Evolutionary conservation across 2,113 vertebrate genomes (phyloP), one percentile per base, ranked within the genome.

Genomic region (Merops nubicus): DNA sequence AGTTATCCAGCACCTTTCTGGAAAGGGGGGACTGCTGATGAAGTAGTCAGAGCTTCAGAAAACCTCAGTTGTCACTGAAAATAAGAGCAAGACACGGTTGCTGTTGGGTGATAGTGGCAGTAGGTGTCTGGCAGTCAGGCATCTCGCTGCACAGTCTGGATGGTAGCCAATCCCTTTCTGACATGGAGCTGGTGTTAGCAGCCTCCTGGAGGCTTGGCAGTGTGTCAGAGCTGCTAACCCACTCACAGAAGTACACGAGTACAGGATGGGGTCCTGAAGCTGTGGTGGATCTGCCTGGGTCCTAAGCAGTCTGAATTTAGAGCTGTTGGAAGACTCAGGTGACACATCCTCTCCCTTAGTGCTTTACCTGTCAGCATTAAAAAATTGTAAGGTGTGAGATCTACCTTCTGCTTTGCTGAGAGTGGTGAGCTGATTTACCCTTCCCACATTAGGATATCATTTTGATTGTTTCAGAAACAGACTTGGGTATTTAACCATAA

Each of bases 71-170:
- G 33, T 22, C 57, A 45, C 26, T 72, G 70, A 48, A 88, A 82
- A 74, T 42, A 45, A 42, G 64, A 73, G 43, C 54, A 64, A 64
- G 68, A 18, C 31, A 15, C 19, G 1, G 1, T 31, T 0, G 0
- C 47, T 67, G 8, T 22, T 67, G 47, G 31, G 21, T 8, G 2
- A 15, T 15, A 26, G 77, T 29, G 56, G 33, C 40, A 38, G 45
- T 19, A 59, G 15, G 34, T 9, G 26, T 29, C 54, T 0, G 0
- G 54, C 53, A 63, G 36, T 7, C 21, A 8, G 21, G 42, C 28
- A 28, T 57, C 50, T 51, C 9, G 3, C 31, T 7, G 47, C 34
- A 11, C 1, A 4, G 8, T 17, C 19, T 28, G 56, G 50, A 6
- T 5, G 2, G 17, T 56, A 62, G 34, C 16, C 38, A 5, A 6